Conservation (phyloP, 2,888 invertebrate species). For the Lacanobia wlatinum region DNA sequence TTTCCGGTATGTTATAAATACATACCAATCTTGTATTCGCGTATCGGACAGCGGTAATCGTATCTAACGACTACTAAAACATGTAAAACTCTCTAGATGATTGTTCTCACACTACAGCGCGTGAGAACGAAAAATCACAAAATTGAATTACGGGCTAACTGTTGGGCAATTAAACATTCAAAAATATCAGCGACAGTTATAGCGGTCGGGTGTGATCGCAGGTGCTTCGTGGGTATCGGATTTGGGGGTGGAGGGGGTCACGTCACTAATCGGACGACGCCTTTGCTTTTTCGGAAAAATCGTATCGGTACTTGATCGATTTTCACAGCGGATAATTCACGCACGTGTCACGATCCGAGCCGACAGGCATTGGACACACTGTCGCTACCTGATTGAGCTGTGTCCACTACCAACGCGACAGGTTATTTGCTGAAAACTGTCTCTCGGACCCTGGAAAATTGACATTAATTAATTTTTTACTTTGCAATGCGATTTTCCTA, state of each 20-base stretch:
- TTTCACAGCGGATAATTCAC: slow-evolving; percentile 89
- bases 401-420: slow-evolving; percentile 67
- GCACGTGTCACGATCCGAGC: slow-evolving; percentile 83
- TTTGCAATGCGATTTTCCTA: slow-evolving; percentile 47
- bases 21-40: slow-evolving; percentile 77
- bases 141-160: slow-evolving; percentile 84
- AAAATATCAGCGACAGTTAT: slow-evolving; percentile 85
- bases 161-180: slow-evolving; percentile 86
- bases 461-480: slow-evolving; percentile 58
- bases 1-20: slow-evolving; percentile 72
- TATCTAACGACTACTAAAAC: slow-evolving; percentile 78
- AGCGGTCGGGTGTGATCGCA: slow-evolving; percentile 80
- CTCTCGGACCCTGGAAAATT: slow-evolving; percentile 43
- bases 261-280: slow-evolving; percentile 85
- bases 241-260: slow-evolving; percentile 81
- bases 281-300: slow-evolving; percentile 84
- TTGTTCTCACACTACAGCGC: slow-evolving; percentile 85
- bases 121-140: slow-evolving; percentile 87
- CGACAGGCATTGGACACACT: slow-evolving; percentile 79
- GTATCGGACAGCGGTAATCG: slow-evolving; percentile 81
- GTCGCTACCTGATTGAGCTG: slow-evolving; percentile 76
- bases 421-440: slow-evolving; percentile 74
- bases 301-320: slow-evolving; percentile 83
- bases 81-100: slow-evolving; percentile 77
- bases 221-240: slow-evolving; percentile 87